Base-by-base conservation (phyloP, 1,140 invertebrate species). In the Diploscapter pachys region DNA sequence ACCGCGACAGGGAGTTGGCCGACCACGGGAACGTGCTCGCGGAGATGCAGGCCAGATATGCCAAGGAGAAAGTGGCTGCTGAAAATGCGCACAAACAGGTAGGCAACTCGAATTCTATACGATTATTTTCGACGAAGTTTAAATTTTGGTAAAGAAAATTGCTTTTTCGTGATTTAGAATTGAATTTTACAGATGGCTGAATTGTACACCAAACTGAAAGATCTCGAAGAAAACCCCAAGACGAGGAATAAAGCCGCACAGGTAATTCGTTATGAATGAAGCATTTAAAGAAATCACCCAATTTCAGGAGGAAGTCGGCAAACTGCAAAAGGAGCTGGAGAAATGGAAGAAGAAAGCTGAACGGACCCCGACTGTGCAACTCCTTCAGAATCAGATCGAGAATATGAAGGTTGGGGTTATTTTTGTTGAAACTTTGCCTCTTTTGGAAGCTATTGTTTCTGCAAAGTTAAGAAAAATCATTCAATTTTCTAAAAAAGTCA, bases 131-230 rank as follows among this genome's bases (percentile, higher is more conserved):
- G 31, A 31, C 31, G 31, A 31, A 31, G 31, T 31, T 31, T 2
- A 13, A 77, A 1, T 2, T 13, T 77, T 77, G 11, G 5, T 2
- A 9, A 9, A 62, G 76, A 53, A 11, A 11, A 48, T 77, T 31
- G 5, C 63, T 9, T 13, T 65, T 68, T 53, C 11, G 31, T 31
- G 6, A 68, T 13, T 48, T 8, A 68, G 13, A 68, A 68, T 70
- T 13, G 31, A 52, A 69, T 11, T n/a, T 64, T 75, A 77, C 51
- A 76, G 76, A 51, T 77, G 8, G 75, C 73, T 2, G 76, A 77
- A 48, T 31, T 77, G n/a, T 77, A 77, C 68, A 77, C 67, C 55
- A 78, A 78, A 13, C 76, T 77, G 3, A 74, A 77, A 31, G 75
- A 78, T 31, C 71, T 72, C 48, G 76, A 78, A n/a, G 76, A 77